Evolutionary conservation across 2,797 vertebrate genomes (phyloP).

Genomic region (Holocentrus rufus): DNA sequence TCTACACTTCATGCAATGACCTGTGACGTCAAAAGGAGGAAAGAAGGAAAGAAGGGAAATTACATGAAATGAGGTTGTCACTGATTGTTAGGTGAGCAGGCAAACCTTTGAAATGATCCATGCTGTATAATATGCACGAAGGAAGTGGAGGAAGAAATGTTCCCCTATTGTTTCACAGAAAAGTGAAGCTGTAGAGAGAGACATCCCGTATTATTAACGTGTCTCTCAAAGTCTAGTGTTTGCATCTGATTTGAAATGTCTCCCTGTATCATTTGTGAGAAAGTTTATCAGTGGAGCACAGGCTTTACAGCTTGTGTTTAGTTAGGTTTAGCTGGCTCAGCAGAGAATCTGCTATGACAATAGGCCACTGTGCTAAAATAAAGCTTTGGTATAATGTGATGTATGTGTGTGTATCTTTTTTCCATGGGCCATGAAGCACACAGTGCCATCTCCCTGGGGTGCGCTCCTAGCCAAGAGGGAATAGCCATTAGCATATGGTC

Average conservation of each 20-base stretch:
- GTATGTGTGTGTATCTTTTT: conserved; percentile 65
- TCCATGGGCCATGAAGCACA: conserved; percentile 67
- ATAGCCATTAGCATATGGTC: conserved; percentile 84
- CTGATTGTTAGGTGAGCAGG: conserved; percentile 17
- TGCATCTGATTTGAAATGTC: conserved; percentile 76
- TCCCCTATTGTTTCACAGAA: conserved; percentile 29
- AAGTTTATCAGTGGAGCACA: conserved; percentile 77
- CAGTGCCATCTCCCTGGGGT: conserved; percentile 73
- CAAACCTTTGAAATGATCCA: conserved; percentile 29
- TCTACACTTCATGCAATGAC: conserved; percentile 60
- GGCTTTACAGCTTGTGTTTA: conserved; percentile 63
- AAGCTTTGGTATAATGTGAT: conserved; percentile 69
- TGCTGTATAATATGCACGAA: conserved; percentile 12
- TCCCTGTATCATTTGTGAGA: conserved; percentile 65
- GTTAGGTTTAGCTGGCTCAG: conserved; percentile 76
- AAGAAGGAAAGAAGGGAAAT: conserved; percentile 15
- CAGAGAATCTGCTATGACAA: conserved; percentile 71
- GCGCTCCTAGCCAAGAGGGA: conserved; percentile 75
- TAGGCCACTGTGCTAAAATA: conserved; percentile 67
- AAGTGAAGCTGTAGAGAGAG: conserved; percentile 42
- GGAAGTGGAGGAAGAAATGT: conserved; percentile 16
- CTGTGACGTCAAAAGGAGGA: conserved; percentile 57
- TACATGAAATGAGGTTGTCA: conserved; percentile 48
- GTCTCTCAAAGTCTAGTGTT: conserved; percentile 54
- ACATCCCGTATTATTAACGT: conserved; percentile 64